Evolutionary conservation across 1,140 invertebrate genomes (phyloP).

Genomic region (honey bee (Apis mellifera)): DNA sequence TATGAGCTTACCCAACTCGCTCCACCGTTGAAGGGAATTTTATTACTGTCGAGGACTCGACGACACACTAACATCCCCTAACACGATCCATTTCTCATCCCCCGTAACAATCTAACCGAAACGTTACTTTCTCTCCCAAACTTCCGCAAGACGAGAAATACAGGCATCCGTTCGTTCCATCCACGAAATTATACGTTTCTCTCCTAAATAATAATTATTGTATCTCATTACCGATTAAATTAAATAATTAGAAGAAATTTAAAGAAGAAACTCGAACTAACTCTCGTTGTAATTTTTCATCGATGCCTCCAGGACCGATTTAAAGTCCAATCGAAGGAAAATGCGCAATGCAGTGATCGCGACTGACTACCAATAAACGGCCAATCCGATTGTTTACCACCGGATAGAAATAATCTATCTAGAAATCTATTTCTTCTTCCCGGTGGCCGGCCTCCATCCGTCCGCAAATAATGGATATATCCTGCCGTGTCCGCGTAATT

Average conservation of each 20-base stretch:
- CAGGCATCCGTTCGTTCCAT: not conserved
- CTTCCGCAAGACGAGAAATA: not conserved
- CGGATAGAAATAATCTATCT: not conserved
- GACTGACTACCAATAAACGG: not conserved
- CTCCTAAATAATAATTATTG: not conserved
- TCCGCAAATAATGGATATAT: conserved; percentile 17
- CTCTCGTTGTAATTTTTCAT: not conserved
- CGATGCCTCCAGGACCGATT: not conserved
- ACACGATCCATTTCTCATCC: not conserved
- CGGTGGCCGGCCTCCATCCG: no score
- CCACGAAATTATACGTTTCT: not conserved
- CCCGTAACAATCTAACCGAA: not conserved
- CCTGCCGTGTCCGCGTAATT: not conserved
- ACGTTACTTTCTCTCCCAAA: not conserved
- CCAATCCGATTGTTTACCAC: not conserved
- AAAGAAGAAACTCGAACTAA: no score
- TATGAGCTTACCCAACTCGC: not conserved
- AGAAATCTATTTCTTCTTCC: conserved; percentile 5
- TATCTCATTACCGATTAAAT: no score
- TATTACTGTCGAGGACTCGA: not conserved
- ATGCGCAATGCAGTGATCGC: conserved; percentile 12
- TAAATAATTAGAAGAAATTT: no score
- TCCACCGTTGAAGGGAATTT: not conserved
- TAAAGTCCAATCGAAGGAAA: not conserved
- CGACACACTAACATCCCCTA: not conserved